Conservation (phyloP, 1,140 invertebrate genomes). For the Lutraria rhynchaena region DNA sequence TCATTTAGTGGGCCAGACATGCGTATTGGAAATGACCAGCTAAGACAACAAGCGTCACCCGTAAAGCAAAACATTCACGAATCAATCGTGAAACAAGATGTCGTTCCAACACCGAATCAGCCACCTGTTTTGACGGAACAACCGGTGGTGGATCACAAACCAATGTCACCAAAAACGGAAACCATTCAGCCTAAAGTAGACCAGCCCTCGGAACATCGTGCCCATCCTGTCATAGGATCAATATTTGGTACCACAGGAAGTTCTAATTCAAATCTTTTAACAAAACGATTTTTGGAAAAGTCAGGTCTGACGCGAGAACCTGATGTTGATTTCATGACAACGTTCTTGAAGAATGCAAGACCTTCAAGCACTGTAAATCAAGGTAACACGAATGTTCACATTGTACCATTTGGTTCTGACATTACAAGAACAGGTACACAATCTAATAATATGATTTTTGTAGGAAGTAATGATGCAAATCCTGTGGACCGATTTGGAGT, state of each 20-base stretch:
- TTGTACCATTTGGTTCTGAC: constrained; percentile 36
- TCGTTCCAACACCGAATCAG: too few species aligned
- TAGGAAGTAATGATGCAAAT: constrained; percentile 22
- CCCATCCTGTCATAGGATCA: constrained; percentile 41
- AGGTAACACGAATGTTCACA: constrained; percentile 15
- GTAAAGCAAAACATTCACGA: too few species aligned
- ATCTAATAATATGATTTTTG: constrained; percentile 29
- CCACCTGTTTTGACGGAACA: too few species aligned
- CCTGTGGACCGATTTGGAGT: constrained; percentile 43
- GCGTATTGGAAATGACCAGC: too few species aligned
- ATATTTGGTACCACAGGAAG: constrained; percentile 37
- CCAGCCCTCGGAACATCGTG: too few species aligned
- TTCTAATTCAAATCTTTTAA: background rate
- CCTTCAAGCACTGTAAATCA: constrained; percentile 12
- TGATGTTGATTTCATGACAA: constrained; percentile 48
- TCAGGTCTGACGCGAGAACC: constrained; percentile 12
- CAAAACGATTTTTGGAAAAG: constrained; percentile 18
- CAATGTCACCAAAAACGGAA: too few species aligned
- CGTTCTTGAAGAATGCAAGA: constrained; percentile 33
- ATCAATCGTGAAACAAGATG: too few species aligned
- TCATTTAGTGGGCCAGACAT: too few species aligned
- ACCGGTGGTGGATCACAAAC: too few species aligned
- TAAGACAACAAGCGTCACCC: too few species aligned
- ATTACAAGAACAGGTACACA: background rate
- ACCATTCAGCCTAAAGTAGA: too few species aligned